These are phyloP conservation scores for Sebastes hubbsi DNA, from an alignment of 2,797 vertebrate genomes.

Conservation along the genomic window DNA sequence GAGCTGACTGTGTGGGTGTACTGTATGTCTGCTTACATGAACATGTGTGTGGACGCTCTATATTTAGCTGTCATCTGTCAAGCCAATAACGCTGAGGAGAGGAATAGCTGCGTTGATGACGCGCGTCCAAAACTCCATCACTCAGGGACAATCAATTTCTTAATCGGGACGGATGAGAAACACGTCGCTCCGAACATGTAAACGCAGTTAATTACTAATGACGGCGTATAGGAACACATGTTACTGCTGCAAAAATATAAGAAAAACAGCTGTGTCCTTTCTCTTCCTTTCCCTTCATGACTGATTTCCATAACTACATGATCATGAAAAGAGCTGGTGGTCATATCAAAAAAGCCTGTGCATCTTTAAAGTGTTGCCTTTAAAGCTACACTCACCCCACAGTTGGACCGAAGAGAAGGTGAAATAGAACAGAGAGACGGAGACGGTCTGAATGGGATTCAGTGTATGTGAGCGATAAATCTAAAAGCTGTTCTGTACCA, in stretches of 20 bases:
- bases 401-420: not conserved
- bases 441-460: not conserved
- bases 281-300: not conserved
- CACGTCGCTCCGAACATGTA: not conserved
- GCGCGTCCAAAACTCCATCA: not conserved
- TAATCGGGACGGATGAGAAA: conserved; percentile 21
- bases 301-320: conserved; percentile 9
- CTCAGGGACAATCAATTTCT: conserved; percentile 22
- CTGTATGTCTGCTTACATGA: not conserved
- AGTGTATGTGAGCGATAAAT: not conserved
- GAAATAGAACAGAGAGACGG: not conserved
- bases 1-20: not conserved
- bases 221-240: not conserved
- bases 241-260: not conserved
- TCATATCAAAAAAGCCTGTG: not conserved
- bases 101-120: not conserved
- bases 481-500: not conserved
- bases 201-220: not conserved
- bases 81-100: not conserved
- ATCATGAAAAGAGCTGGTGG: not conserved
- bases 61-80: conserved; percentile 11
- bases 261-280: not conserved
- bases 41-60: not conserved
- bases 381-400: not conserved
- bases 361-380: not conserved